Base-by-base conservation (phyloP, 2,113 vertebrate genomes). In the Cyanoderma ruficeps region DNA sequence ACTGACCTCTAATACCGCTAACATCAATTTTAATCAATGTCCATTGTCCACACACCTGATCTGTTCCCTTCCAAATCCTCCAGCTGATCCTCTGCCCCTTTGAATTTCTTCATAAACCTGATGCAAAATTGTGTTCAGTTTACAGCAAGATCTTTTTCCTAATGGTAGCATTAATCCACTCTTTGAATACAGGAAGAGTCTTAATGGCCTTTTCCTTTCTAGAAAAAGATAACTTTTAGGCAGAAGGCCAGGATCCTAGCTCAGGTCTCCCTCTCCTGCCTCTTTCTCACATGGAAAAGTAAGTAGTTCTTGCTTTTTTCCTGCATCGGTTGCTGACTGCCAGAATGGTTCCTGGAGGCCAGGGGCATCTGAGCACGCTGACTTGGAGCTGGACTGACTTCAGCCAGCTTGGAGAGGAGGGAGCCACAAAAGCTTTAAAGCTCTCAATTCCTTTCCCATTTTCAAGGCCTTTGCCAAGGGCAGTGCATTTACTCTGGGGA, bases 381-480 rank as follows among this genome's bases (percentile, higher is more conserved):
- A 50, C 63, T 41, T 70, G 78, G 71, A 85, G 47, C 39, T 0
- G 8, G 24, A 30, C 35, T 93, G 71, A 90, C 33, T 65, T 65
- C 46, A 56, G 70, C 50, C 90, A 85, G 63, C 47, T 74, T 57
- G 44, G 35, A 87, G 71, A 91, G 68, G 35, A 77, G 55, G 24
- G 74, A 91, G 81, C 85, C 87, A 88, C 85, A 88, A 93, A 70
- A 46, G 16, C 37, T 91, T 65, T 80, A 96, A 83, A 91, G 39
- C 47, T 52, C 87, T 93, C 39, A 33, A 87, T 96, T 94, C 84
- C 94, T 87, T 86, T 91, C 75, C 82, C 60, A 93, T 88, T 93
- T 95, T 94, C 49, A 67, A 95, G 47, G n/a, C 47, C 22, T 86
- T 91, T 92, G 93, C 93, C 94, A 96, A 83, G 67, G 69, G 68